Percentiles rank a stretch among this genome's conserved stretches.
Conservation (phyloP, 2,888 invertebrate species). For the Mythimna vitellina region DNA sequence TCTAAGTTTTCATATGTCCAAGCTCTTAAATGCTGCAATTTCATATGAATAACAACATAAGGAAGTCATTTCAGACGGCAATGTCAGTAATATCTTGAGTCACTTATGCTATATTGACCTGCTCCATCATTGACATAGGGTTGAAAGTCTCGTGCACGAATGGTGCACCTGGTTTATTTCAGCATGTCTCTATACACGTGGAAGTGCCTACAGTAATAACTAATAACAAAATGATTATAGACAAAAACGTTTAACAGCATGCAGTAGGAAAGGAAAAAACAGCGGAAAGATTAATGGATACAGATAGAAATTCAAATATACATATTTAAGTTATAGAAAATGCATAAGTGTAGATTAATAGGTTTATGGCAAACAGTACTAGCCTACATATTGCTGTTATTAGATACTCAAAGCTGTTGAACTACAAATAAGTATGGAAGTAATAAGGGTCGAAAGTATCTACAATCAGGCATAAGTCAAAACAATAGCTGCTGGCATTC, state of each 20-base stretch:
- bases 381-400: conserved; percentile 7
- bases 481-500: conserved; percentile 37
- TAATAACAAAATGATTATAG: conserved; percentile 44
- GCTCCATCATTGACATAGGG: conserved; percentile 30
- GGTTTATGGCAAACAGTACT: conserved; percentile 19
- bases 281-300: neutral
- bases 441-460: neutral
- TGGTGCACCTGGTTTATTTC: conserved; percentile 44
- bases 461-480: conserved; percentile 28
- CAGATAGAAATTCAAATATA: neutral
- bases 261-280: neutral
- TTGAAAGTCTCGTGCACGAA: conserved; percentile 35
- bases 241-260: conserved; percentile 28
- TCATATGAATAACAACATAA: conserved; percentile 52
- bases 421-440: conserved; percentile 12
- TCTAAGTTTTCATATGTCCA: conserved; percentile 23
- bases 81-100: conserved; percentile 45
- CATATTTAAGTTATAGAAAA: conserved; percentile 18
- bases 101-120: conserved; percentile 36
- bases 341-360: conserved; percentile 18
- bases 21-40: conserved; percentile 39
- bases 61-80: conserved; percentile 56
- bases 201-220: conserved; percentile 37
- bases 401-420: conserved; percentile 24
- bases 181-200: conserved; percentile 50